Base-by-base conservation (phyloP, 2,888 invertebrate species). In the Drosophila hamatofila region DNA sequence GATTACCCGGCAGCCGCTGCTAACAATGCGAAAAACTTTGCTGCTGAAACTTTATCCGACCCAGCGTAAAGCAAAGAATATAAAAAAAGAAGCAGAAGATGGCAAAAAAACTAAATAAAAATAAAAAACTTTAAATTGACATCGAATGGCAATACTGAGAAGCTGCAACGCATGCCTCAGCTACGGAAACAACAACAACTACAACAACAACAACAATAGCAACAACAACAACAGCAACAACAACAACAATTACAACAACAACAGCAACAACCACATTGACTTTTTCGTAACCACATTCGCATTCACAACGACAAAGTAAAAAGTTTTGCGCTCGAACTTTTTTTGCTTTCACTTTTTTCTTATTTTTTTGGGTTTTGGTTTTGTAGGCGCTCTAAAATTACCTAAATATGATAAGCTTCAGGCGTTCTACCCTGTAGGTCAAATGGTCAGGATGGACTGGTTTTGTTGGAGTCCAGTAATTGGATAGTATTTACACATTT, bases 41-140 rank as follows among this genome's bases (percentile, higher is more conserved):
- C 41, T 55, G 51, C 63, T 52, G 54, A 63, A 78, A 78, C 71
- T 80, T 78, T 75, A 75, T 71, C 68, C 75, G 42, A 41, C 25
- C 59, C 30, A 42, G 21, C 49, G 18, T 42, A 3, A 64, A 23
- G 27, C 16, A 25, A n/a, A 4, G 14, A 46, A 5, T 41, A 30
- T 48, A 25, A 46, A 8, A 54, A 30, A 62, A 51, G 33, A 2
- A 33, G n/a, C 2, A 23, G 16, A 37, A n/a, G 7, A 41, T 39
- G 39, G 16, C 1, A 14, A 55, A 52, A 14, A 55, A 37, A 66
- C 33, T 58, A 72, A 57, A 63, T 67, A 67, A 73, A 67, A 67
- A 70, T 61, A 69, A 69, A 81, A 75, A 84, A 89, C 89, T 89
- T 85, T 89, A 85, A 85, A 85, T 85, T 89, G 84, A 89, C 84